Conservation (phyloP, 2,888 invertebrate genomes). For the Plemyria rubiginata region DNA sequence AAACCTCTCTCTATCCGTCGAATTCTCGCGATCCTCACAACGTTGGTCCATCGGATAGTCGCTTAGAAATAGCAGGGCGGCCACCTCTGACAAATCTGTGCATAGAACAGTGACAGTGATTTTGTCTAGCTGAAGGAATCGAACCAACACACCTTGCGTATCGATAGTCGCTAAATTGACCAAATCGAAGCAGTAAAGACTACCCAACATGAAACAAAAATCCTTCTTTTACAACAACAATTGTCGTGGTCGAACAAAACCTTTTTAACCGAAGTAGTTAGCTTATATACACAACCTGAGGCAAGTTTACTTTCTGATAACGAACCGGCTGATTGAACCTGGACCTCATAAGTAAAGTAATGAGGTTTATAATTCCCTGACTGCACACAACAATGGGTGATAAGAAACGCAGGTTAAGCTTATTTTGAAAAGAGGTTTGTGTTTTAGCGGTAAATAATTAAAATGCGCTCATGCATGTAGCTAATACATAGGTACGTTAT, state of each 20-base stretch:
- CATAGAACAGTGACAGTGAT: too few relatives aligned
- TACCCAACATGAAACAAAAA: background rate
- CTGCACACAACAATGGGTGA: slow-evolving; percentile 48
- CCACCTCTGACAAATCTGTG: too few relatives aligned
- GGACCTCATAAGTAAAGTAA: background rate
- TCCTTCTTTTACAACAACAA: background rate
- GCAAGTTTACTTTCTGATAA: slow-evolving; percentile 50
- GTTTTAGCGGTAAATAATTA: slow-evolving; percentile 19
- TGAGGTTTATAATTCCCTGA: slow-evolving; percentile 20
- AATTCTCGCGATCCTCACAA: too few relatives aligned
- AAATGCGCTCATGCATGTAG: background rate
- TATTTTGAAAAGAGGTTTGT: slow-evolving; percentile 22
- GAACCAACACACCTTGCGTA: too few relatives aligned
- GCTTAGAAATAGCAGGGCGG: too few relatives aligned
- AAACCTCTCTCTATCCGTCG: too few relatives aligned
- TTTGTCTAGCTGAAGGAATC: too few relatives aligned
- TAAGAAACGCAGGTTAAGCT: slow-evolving; percentile 41
- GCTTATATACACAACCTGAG: slow-evolving; percentile 30
- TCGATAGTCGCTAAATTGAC: too few relatives aligned
- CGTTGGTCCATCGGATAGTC: too few relatives aligned
- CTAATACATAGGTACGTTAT: too few relatives aligned
- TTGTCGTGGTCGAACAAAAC: slow-evolving; percentile 5
- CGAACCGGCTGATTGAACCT: slow-evolving; percentile 3
- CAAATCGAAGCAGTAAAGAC: too few relatives aligned
- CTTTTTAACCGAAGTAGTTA: slow-evolving; percentile 30